Conservation (phyloP, 2,797 vertebrate genomes). For the Falco cherrug region DNA sequence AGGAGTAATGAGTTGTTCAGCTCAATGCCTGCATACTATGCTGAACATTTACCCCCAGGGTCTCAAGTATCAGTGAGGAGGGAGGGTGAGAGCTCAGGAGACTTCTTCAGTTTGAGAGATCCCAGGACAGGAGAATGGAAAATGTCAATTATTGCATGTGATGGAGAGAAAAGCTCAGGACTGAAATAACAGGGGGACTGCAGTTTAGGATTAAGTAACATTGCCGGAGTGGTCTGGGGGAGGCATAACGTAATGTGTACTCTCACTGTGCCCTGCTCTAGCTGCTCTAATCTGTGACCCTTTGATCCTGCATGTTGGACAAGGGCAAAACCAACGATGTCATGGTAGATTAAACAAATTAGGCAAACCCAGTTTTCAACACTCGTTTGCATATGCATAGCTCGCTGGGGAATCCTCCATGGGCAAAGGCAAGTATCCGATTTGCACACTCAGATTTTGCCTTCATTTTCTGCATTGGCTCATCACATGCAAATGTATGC, state of each 20-base stretch:
- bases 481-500: conserved; percentile 35
- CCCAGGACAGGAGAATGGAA: conserved; percentile 29
- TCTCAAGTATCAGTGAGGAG: conserved; percentile 13
- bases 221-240: background rate
- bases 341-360: background rate
- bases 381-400: background rate
- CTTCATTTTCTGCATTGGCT: background rate
- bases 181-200: background rate
- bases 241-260: background rate
- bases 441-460: conserved; percentile 20
- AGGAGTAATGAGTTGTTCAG: conserved; percentile 27
- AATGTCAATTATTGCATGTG: conserved; percentile 16
- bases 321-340: background rate
- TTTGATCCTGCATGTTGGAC: background rate
- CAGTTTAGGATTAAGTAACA: background rate
- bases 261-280: background rate
- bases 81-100: background rate
- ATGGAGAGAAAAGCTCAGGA: background rate
- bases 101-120: conserved; percentile 39
- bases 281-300: background rate
- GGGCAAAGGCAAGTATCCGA: background rate
- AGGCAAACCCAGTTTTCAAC: background rate
- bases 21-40: conserved; percentile 1
- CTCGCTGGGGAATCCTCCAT: background rate
- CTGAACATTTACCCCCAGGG: conserved; percentile 14